Conservation (phyloP, 2,113 vertebrate species). For the Piaya cayana region DNA sequence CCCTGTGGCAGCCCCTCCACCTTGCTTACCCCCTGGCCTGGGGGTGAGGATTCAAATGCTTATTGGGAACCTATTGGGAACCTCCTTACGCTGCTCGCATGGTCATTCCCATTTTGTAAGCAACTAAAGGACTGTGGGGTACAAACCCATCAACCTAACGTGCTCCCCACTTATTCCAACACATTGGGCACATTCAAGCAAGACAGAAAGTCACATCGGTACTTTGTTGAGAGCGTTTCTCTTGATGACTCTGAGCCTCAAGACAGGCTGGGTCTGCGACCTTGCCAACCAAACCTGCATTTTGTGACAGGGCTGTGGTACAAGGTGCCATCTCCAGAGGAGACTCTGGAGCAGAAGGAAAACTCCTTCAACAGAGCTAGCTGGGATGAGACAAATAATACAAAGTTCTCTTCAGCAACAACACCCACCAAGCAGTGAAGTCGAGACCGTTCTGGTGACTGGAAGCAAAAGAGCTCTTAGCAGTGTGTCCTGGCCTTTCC, state of each 20-base stretch:
- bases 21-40: neutral
- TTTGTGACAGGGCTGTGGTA: neutral
- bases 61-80: neutral
- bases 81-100: neutral
- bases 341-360: neutral
- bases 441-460: neutral
- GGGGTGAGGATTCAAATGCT: neutral
- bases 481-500: neutral
- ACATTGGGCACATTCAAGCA: neutral
- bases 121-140: neutral
- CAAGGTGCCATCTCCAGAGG: neutral
- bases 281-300: neutral
- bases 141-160: neutral
- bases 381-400: neutral
- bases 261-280: neutral
- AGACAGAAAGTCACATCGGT: neutral
- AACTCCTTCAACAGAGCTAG: neutral
- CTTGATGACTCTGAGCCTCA: neutral
- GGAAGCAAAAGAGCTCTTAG: neutral
- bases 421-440: neutral
- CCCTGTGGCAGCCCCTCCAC: neutral
- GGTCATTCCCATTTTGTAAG: neutral
- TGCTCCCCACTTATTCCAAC: neutral
- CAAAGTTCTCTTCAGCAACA: neutral
- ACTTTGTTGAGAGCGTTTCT: neutral